Base-by-base conservation (phyloP, 2,797 vertebrate species). In the Neoniphon sammara region DNA sequence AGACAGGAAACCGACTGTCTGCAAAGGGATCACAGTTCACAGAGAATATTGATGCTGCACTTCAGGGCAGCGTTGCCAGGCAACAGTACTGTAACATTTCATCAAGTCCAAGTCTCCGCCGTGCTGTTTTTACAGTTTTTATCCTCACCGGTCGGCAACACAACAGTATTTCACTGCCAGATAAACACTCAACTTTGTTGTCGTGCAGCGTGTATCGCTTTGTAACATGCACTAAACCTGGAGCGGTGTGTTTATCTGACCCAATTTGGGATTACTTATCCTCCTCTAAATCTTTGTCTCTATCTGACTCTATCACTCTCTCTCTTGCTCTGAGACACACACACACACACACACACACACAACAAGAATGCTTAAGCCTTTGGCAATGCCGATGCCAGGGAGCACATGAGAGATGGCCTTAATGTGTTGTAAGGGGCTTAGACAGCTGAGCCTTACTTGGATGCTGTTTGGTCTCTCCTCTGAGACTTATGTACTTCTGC, bases 31-130 rank as follows among this genome's bases (percentile, higher is more conserved):
- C 60, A 55, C 80, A 78, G 67, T 65, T 75, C 67, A 73, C 44
- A 10, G 31, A 49, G 70, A 80, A 77, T 71, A 77, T 66, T 78
- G 70, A 86, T 58, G 77, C 73, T 30, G 67, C 70, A 25, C 66
- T 50, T 64, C 53, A 47, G 25, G 23, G 27, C 72, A 75, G 75
- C 61, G 91, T 93, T 93, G 85, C 91, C 86, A 87, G 71, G 90
- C 84, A 91, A 93, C 91, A 70, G 63, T 47, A 65, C 68, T 70
- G 84, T 64, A 81, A 89, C 80, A 78, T 81, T 78, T 71, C 60
- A 85, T 76, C 58, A 71, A 30, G 44, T 70, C 60, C 25, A 63
- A 77, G 21, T 57, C 69, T 66, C n/a, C 53, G 4, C 12, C 18
- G 17, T 66, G 17, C 14, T 0, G 2, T 59, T 25, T 23, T 61